Evolutionary conservation across 2,888 invertebrate species (phyloP).

Genomic region (Amiota communis): DNA sequence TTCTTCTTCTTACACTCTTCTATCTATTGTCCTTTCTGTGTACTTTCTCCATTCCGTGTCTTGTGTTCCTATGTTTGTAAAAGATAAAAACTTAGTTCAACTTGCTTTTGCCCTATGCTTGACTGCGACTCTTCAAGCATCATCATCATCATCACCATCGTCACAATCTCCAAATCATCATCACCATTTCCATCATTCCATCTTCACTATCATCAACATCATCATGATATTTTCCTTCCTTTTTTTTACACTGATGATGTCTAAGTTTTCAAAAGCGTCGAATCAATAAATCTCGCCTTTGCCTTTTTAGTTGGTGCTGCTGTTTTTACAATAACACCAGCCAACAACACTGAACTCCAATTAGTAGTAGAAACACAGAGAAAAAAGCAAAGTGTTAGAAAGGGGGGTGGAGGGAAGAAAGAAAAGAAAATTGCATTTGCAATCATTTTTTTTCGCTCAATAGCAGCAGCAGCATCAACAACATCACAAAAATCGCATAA

Average conservation of each 20-base stretch:
- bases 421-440: slow-evolving; percentile 61
- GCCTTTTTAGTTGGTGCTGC: slow-evolving; percentile 18
- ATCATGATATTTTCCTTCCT: neutral
- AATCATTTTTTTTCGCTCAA: slow-evolving; percentile 59
- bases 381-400: slow-evolving; percentile 21
- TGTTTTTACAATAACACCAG: neutral
- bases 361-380: slow-evolving; percentile 3
- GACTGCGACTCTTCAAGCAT: too few species aligned
- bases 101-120: too few species aligned
- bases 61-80: neutral
- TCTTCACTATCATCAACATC: neutral
- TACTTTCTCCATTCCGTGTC: neutral
- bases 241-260: slow-evolving; percentile 29
- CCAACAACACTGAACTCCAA: slow-evolving; percentile 13
- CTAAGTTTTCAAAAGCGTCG: slow-evolving; percentile 45
- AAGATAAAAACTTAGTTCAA: slow-evolving; percentile 13
- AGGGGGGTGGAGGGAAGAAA: slow-evolving; percentile 34
- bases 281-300: slow-evolving; percentile 64
- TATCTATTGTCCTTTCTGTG: too few species aligned
- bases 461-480: neutral
- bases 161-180: too few species aligned
- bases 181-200: too few species aligned
- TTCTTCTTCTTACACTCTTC: too few species aligned
- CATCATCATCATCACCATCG: too few species aligned
- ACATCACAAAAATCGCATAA: neutral